Evolutionary conservation across 2,797 vertebrate species (phyloP), one percentile per base, ranked within the genome.

Genomic region (Thamnophis elegans): DNA sequence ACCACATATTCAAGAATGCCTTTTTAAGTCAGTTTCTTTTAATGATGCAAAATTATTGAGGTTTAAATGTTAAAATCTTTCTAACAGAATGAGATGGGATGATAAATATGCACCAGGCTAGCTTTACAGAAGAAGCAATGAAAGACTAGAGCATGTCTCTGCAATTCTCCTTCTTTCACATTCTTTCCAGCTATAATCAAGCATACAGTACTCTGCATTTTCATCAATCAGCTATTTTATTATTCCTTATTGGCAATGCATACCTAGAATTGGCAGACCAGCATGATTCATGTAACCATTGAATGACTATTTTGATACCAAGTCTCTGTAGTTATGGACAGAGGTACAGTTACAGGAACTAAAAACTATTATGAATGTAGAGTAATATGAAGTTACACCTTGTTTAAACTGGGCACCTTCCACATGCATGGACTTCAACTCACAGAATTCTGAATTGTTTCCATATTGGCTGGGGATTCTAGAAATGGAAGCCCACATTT

Each of bases 11-110:
- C 60, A 87, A 22, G 42, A 73, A 87, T 68, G 53, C 54, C 26
- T 86, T 90, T 87, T 60, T 13, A 25, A 82, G 54, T 90, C 78
- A 68, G 18, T 62, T 92, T 90, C 54, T 42, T 90, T 87, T 68
- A 26, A 18, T 0, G 51, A n/a, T 54, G 36, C 51, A 54, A 91
- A 26, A 68, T 42, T 47, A 32, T 28, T 56, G 18, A 68, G 51
- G 51, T 54, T 87, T 36, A 20, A 47, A 58, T 53, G 36, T 90
- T 51, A 90, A 87, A 56, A 87, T 47, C 1, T 60, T n/a, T 58
- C 62, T 28, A 60, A 5, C 36, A 58, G 60, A 32, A 8, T 92
- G 53, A 18, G 13, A 90, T 47, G 20, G 20, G 87, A 87, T 26
- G 25, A 42, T 47, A 92, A 56, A 28, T 14, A 78, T 58, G 28